Percentiles rank a stretch among this genome's conserved stretches.
These are phyloP conservation scores for Mohoua ochrocephala DNA, from an alignment of 2,113 vertebrate genomes.

Conservation along the genomic window DNA sequence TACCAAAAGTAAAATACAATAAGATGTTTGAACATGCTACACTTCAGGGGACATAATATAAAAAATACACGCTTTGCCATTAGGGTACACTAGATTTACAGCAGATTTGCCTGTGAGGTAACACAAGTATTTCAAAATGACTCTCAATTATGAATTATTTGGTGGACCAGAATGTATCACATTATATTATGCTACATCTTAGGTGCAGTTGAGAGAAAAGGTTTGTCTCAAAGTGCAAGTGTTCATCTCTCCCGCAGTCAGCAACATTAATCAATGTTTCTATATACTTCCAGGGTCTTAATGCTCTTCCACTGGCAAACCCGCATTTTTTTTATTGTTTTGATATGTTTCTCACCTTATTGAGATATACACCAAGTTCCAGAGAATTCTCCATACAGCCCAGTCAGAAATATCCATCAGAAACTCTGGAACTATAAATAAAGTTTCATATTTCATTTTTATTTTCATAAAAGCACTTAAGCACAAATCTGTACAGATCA, in stretches of 20 bases:
- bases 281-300: background rate
- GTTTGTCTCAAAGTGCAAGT: background rate
- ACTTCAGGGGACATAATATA: background rate
- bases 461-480: background rate
- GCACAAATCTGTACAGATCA: background rate
- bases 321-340: background rate
- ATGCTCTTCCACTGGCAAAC: background rate
- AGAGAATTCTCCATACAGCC: background rate
- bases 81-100: background rate
- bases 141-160: background rate
- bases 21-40: background rate
- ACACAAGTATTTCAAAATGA: background rate
- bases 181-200: background rate
- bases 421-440: background rate
- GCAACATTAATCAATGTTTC: background rate
- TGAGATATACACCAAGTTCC: background rate
- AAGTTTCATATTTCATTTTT: background rate
- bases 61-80: background rate
- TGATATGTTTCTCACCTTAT: background rate
- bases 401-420: background rate
- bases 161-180: background rate
- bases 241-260: rapidly evolving
- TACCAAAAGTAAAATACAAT: background rate
- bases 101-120: background rate
- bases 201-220: background rate